phyloP scores from a whole-genome alignment of 2,113 vertebrate species.

The Pleuronectes platessa region DNA sequence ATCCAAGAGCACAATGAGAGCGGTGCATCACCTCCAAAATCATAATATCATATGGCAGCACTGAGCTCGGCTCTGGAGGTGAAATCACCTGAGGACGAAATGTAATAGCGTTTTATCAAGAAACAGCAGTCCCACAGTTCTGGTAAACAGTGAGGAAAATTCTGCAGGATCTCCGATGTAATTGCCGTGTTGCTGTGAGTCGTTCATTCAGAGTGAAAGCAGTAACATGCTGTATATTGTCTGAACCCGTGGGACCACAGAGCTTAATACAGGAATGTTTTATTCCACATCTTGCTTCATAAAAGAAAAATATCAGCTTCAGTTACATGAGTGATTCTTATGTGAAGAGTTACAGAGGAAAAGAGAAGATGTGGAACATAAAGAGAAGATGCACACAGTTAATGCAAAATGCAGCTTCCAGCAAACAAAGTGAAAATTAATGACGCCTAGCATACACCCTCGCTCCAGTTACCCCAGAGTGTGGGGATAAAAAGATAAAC shows the following conservation, averaged over 20 bases:
- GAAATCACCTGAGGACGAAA: constrained; percentile 49
- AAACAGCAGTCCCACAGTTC: constrained; percentile 22
- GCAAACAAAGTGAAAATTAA: constrained; percentile 7
- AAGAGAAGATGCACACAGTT: not conserved
- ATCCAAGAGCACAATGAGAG: constrained; percentile 57
- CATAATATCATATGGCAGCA: constrained; percentile 53
- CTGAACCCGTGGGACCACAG: not conserved
- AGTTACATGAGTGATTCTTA: not conserved
- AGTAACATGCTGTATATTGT: constrained; percentile 2
- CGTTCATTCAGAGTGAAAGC: not conserved
- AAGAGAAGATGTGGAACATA: not conserved
- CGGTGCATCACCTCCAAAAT: constrained; percentile 57
- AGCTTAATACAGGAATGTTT: constrained; percentile 1
- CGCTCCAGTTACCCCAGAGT: not conserved
- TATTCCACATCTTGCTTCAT: constrained; percentile 17
- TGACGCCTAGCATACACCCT: not conserved
- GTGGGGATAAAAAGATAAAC: not conserved
- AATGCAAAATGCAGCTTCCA: not conserved
- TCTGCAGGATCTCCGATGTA: constrained; percentile 14
- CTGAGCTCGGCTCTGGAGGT: constrained; percentile 27
- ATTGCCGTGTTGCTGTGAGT: constrained; percentile 30
- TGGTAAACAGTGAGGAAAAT: constrained; percentile 7
- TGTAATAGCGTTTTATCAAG: constrained; percentile 43
- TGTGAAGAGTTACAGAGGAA: not conserved
- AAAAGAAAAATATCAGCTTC: not conserved